These are phyloP conservation scores for Macrocentrus cingulum DNA, from an alignment of 1,140 invertebrate species.

Conservation along the genomic window DNA sequence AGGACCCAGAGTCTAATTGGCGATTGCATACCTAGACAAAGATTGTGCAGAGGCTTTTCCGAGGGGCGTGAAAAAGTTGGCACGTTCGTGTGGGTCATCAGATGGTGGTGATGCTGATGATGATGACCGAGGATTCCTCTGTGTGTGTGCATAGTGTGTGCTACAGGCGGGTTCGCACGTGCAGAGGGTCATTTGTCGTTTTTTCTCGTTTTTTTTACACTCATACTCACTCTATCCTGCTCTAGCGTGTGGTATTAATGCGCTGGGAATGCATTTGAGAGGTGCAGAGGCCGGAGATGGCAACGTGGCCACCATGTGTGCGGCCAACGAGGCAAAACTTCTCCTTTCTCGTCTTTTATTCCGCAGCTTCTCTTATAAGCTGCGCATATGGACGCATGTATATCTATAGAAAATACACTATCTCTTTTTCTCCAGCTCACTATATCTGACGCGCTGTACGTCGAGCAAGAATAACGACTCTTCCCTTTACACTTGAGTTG, in stretches of 20 bases:
- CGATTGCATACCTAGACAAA: no score
- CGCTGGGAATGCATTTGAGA: slow-evolving; percentile 51
- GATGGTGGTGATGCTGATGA: no score
- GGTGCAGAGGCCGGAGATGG: slow-evolving; percentile 39
- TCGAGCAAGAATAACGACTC: slow-evolving; percentile 20
- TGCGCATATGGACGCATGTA: neutral
- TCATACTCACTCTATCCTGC: neutral
- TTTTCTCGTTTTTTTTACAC: neutral
- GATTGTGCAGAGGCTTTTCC: no score
- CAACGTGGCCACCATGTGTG: slow-evolving; percentile 58
- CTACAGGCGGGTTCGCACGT: no score
- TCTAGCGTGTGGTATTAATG: slow-evolving; percentile 40
- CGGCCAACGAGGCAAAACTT: slow-evolving; percentile 6
- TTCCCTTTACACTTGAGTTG: slow-evolving; percentile 1
- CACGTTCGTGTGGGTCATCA: no score
- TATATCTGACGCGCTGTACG: slow-evolving; percentile 8
- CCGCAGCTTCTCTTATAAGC: neutral
- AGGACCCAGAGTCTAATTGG: no score
- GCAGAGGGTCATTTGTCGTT: neutral
- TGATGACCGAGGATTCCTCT: no score
- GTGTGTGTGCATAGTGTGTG: no score
- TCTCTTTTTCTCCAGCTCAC: neutral
- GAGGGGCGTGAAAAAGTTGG: no score
- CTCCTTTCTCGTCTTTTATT: slow-evolving; percentile 9
- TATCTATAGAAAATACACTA: no score